phyloP scores from a whole-genome alignment of 2,113 vertebrate genomes.

The Pteruthius melanotis region DNA sequence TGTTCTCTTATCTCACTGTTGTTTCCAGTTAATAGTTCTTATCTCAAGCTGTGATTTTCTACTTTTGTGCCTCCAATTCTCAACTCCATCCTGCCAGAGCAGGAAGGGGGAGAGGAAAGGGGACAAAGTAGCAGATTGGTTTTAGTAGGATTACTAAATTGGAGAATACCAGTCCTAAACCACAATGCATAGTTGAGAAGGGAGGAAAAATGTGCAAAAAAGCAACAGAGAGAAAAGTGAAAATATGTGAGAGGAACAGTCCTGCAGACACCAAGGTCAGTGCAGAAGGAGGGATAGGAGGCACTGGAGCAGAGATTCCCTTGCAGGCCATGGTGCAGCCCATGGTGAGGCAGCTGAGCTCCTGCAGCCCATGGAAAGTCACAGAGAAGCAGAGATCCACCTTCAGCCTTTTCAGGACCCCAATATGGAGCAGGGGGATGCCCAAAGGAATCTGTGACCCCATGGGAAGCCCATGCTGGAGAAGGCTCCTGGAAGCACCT shows the following conservation, averaged over 20 bases:
- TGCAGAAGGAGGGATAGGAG: neutral
- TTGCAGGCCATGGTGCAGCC: accelerated
- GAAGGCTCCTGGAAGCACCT: neutral
- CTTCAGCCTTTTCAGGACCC: neutral
- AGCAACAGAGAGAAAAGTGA: neutral
- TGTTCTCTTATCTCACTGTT: neutral
- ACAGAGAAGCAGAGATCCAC: neutral
- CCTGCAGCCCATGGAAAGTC: neutral
- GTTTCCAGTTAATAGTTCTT: neutral
- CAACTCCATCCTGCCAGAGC: neutral
- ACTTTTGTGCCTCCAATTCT: neutral
- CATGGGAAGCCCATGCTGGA: neutral
- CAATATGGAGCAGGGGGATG: accelerated
- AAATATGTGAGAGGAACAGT: neutral
- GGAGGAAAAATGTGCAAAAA: accelerated
- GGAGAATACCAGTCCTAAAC: neutral
- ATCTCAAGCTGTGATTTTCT: neutral
- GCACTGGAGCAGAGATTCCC: accelerated
- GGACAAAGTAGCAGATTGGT: accelerated
- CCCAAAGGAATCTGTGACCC: neutral
- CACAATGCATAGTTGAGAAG: neutral
- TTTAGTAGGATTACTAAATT: neutral
- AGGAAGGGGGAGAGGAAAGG: neutral
- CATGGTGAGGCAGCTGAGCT: neutral
- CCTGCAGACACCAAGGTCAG: neutral